Evolutionary conservation across 2,888 invertebrate genomes (phyloP).

Genomic region (Rhamnusium bicolor): DNA sequence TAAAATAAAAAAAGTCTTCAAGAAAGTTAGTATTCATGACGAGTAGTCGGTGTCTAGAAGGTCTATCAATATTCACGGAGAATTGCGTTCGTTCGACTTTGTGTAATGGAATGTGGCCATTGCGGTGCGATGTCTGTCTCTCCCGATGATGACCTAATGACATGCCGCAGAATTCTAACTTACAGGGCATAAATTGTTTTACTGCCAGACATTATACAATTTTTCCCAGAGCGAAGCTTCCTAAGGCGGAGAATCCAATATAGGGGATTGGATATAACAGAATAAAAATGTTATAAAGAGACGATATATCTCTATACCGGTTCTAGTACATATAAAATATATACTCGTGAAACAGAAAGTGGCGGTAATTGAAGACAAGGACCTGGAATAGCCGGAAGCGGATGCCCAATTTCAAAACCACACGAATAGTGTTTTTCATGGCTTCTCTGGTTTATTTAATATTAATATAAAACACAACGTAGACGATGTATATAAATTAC

Average conservation of each 20-base stretch:
- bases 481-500: not conserved
- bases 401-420: constrained; percentile 14
- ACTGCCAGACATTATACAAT: constrained; percentile 53
- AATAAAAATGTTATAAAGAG: constrained; percentile 57
- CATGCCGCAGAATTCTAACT: constrained; percentile 49
- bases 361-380: constrained; percentile 38
- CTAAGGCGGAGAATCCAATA: constrained; percentile 54
- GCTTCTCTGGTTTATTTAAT: constrained; percentile 5
- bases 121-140: constrained; percentile 41
- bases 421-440: not conserved
- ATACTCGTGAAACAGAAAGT: constrained; percentile 37
- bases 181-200: constrained; percentile 54
- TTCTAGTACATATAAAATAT: constrained; percentile 35
- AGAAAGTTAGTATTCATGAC: constrained; percentile 61
- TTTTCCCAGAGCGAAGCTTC: constrained; percentile 49
- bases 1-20: constrained; percentile 38
- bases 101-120: constrained; percentile 67
- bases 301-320: constrained; percentile 46
- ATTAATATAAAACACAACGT: not conserved
- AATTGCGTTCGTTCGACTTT: constrained; percentile 65
- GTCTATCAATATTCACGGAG: constrained; percentile 68
- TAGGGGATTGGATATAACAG: constrained; percentile 56
- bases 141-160: constrained; percentile 55
- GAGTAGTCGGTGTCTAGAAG: constrained; percentile 55
- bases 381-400: constrained; percentile 25